These are phyloP conservation scores for Sinodicranocentrus sp. DNA, from an alignment of 2,888 invertebrate genomes.

Conservation along the genomic window DNA sequence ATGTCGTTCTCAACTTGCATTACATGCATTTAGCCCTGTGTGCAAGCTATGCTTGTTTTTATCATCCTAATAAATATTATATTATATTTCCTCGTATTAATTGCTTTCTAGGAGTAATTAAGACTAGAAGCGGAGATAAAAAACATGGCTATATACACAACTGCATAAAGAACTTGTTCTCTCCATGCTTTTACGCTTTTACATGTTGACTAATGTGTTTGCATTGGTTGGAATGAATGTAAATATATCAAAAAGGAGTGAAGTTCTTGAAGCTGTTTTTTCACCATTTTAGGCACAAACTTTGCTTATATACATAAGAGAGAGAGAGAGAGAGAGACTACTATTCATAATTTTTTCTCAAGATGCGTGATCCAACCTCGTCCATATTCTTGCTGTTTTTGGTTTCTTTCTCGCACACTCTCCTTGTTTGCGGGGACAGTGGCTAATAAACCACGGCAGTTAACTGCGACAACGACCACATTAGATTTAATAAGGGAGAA, in stretches of 20 bases:
- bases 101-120: slow-evolving; percentile 72
- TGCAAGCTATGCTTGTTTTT: slow-evolving; percentile 36
- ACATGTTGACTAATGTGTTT: slow-evolving; percentile 14
- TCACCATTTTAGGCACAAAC: slow-evolving; percentile 34
- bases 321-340: not conserved
- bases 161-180: too few relatives aligned
- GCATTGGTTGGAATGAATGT: not conserved
- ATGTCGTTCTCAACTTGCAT: slow-evolving; percentile 34
- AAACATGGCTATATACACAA: slow-evolving; percentile 35
- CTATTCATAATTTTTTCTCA: not conserved
- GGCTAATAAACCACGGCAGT: slow-evolving; percentile 64
- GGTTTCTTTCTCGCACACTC: slow-evolving; percentile 17
- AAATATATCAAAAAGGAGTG: slow-evolving; percentile 19
- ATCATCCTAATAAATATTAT: slow-evolving; percentile 70
- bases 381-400: slow-evolving; percentile 52
- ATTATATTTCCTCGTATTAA: slow-evolving; percentile 74
- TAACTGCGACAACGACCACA: slow-evolving; percentile 69
- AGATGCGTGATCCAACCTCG: slow-evolving; percentile 63
- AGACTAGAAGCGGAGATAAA: slow-evolving; percentile 48
- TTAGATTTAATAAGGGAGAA: slow-evolving; percentile 73
- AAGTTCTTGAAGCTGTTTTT: slow-evolving; percentile 30
- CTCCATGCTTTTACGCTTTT: too few relatives aligned
- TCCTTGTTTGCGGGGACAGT: slow-evolving; percentile 46
- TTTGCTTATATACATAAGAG: not conserved
- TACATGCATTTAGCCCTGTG: slow-evolving; percentile 23